Base-by-base conservation (phyloP, 1,140 invertebrate species). In the Pseudomyrmex cubaensis region DNA sequence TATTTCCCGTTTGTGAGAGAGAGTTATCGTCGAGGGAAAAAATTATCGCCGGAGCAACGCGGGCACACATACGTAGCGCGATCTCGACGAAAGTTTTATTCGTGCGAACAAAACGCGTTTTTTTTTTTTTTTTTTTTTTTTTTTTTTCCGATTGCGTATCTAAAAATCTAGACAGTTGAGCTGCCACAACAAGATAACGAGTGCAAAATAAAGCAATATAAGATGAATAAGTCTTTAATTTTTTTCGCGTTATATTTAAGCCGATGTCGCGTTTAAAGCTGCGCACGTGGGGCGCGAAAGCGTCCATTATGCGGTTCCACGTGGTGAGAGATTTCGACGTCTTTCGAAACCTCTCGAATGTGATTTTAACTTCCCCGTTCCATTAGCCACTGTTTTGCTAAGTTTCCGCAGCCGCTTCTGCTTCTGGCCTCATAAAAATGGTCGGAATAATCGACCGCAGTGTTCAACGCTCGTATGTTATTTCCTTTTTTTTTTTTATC, bases 341-440 rank as follows among this genome's bases (percentile, higher is more conserved):
- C 46, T 54, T 25, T 50, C 61, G 54, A 46, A 77, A 54, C n/a
- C 48, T 67, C 62, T 12, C 48, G 25, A 67, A 67, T 77, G 74
- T 77, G 74, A 77, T 77, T 77, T 77, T 77, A 77, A 17, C 62
- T 15, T 54, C 3, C 1, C 62, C 74, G 64, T 77, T 77, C 74
- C 74, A 77, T 77, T 77, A 77, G 74, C 69, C 5, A 74, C 56
- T 54, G 56, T 82, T 82, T 82, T 82, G 67, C 25, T n/a, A 74
- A 44, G 57, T 59, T 35, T 35, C 70, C 5, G n/a, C 4, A 46
- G 17, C 44, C 48, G 54, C 35, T 77, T 54, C 25, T 44, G 8
- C 74, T 17, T 20, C 15, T 46, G n/a, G 25, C 12, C 7, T 74
- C 25, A 72, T 72, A 74, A n/a, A 48, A 74, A 74, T 48, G 57